These are phyloP conservation scores for Caenorhabditis imperialis DNA, from an alignment of 2,888 invertebrate species.

Conservation along the genomic window DNA sequence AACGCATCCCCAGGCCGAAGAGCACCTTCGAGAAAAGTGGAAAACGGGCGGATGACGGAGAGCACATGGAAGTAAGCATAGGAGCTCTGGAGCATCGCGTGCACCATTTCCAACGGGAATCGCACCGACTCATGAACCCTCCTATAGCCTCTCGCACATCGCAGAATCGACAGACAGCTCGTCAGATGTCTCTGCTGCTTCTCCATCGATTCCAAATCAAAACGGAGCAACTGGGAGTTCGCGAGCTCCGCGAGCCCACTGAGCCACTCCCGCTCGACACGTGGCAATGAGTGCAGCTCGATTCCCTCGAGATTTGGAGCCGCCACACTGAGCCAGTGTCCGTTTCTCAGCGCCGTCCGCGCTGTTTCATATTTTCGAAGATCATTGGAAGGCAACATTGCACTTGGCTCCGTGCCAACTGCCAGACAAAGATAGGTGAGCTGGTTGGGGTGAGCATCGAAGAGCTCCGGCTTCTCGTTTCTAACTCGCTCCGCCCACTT, in stretches of 20 bases:
- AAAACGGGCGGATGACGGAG: conserved; percentile 28
- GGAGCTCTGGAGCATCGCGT: conserved; percentile 26
- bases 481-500: conserved; percentile 28
- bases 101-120: conserved; percentile 32
- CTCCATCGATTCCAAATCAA: conserved; percentile 18
- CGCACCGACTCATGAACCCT: conserved; percentile 1
- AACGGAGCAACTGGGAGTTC: conserved; percentile 14
- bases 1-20: conserved; percentile 19
- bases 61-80: conserved; percentile 31
- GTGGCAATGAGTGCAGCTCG: conserved; percentile 12
- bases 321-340: conserved; percentile 61
- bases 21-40: conserved; percentile 21
- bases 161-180: conserved; percentile 22
- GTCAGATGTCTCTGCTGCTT: conserved; percentile 34
- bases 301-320: conserved; percentile 43
- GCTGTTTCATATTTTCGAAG: conserved; percentile 55
- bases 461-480: conserved; percentile 3
- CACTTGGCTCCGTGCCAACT: conserved; percentile 30
- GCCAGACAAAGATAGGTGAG: conserved; percentile 38
- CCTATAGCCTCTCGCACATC: not conserved
- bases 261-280: conserved; percentile 42
- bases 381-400: conserved; percentile 10
- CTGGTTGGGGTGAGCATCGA: conserved; percentile 24
- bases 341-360: conserved; percentile 62
- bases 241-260: conserved; percentile 42